Conservation (phyloP, 92 coral and sea anemone species). For the Virgularia gustaviana region DNA sequence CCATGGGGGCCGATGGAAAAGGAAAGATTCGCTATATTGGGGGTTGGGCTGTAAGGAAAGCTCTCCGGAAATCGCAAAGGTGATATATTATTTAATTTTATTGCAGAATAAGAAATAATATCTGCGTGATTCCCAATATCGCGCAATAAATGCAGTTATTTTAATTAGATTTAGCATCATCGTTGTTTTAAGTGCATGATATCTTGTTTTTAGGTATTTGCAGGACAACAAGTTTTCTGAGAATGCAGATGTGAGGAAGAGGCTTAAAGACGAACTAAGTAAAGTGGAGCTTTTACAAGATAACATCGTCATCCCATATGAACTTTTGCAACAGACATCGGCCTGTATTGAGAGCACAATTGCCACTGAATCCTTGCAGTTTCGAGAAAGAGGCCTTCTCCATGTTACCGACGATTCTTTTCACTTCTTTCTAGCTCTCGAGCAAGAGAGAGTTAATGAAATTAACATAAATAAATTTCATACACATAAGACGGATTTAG, state of each 20-base stretch:
- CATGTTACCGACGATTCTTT: not conserved
- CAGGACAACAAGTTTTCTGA: not conserved
- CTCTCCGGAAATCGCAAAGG: slow-evolving; percentile 4
- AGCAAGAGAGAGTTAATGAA: not conserved
- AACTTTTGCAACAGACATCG: slow-evolving; percentile 1
- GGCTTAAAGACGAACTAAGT: slow-evolving; percentile 7
- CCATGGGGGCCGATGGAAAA: slow-evolving; percentile 8
- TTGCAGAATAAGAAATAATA: too few relatives aligned
- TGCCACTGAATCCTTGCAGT: not conserved
- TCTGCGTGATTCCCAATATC: too few relatives aligned
- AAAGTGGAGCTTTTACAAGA: not conserved
- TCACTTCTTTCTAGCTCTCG: slow-evolving; percentile 13
- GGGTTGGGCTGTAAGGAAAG: slow-evolving; percentile 14
- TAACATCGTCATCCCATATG: slow-evolving; percentile 3
- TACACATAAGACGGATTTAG: not conserved
- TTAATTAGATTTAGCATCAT: too few relatives aligned
- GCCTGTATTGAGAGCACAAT: not conserved
- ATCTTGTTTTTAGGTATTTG: slow-evolving; percentile 15
- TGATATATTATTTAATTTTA: too few relatives aligned
- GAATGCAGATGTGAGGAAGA: not conserved
- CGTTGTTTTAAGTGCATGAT: too few relatives aligned
- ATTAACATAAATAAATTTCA: not conserved
- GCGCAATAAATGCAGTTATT: too few relatives aligned
- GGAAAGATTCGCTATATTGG: slow-evolving; percentile 19
- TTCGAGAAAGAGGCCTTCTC: slow-evolving; percentile 5